phyloP scores from a whole-genome alignment of 37 sponge, comb jelly and placozoan species.

The Amphimedon queenslandica region DNA sequence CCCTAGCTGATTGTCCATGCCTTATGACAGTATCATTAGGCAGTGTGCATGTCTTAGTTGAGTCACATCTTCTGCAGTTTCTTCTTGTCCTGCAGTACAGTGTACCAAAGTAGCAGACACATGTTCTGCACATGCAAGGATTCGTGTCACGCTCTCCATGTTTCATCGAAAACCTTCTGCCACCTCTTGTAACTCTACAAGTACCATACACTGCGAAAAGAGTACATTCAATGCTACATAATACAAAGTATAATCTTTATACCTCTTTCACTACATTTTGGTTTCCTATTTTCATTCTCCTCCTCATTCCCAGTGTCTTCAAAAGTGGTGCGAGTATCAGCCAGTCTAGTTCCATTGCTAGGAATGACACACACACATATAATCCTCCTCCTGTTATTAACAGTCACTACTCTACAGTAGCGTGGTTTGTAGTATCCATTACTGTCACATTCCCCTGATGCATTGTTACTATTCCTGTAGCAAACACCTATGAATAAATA shows the following conservation, averaged over 20 bases:
- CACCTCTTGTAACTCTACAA: neutral
- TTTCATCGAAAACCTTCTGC: neutral
- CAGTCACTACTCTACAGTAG: neutral
- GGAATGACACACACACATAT: constrained; percentile 6
- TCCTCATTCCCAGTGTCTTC: neutral
- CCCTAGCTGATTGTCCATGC: neutral
- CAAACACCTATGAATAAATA: neutral
- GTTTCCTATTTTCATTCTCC: neutral
- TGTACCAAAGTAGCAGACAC: neutral
- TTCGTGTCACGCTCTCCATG: neutral
- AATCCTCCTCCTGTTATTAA: neutral
- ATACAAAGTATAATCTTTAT: neutral
- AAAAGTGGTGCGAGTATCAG: neutral
- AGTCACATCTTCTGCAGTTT: neutral
- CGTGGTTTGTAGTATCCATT: constrained; percentile 6
- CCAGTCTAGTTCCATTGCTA: constrained; percentile 4
- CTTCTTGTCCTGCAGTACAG: neutral
- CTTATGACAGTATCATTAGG: neutral
- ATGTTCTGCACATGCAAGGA: neutral
- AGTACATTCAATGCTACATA: neutral
- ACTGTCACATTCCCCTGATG: neutral
- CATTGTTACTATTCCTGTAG: neutral
- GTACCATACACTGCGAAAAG: neutral
- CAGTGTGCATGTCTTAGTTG: neutral
- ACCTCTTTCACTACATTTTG: neutral